These are phyloP conservation scores for Drosophila gunungcola DNA, from an alignment of 1,140 invertebrate genomes.

Conservation along the genomic window DNA sequence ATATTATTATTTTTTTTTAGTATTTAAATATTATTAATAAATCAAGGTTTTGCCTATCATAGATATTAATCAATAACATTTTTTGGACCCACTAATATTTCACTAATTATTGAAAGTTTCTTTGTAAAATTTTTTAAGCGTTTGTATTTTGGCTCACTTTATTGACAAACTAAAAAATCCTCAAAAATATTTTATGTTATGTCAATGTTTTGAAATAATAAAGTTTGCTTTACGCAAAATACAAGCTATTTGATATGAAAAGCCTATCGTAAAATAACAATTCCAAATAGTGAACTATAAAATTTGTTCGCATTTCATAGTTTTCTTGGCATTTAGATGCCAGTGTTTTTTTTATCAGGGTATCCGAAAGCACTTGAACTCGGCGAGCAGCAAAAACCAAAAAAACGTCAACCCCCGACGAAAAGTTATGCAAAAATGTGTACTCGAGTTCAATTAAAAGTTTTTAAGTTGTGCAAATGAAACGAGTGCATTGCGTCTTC, in stretches of 20 bases:
- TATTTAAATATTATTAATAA: too few relatives aligned
- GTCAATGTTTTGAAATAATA: neutral
- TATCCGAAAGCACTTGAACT: slow-evolving; percentile 16
- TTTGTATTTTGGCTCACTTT: too few relatives aligned
- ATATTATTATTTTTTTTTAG: neutral
- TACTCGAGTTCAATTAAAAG: slow-evolving; percentile 66
- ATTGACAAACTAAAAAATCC: neutral
- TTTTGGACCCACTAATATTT: too few relatives aligned
- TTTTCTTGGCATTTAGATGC: neutral
- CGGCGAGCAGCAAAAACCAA: neutral
- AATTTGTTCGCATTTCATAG: neutral
- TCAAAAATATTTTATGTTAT: neutral
- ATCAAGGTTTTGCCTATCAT: too few relatives aligned
- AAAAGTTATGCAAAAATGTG: slow-evolving; percentile 68
- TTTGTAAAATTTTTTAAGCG: too few relatives aligned
- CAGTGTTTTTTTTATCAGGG: slow-evolving; percentile 2
- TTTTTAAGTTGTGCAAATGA: slow-evolving; percentile 67
- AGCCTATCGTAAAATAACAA: neutral
- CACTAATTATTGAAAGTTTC: too few relatives aligned
- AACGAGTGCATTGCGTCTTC: slow-evolving; percentile 56
- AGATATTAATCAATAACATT: too few relatives aligned
- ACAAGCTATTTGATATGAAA: neutral
- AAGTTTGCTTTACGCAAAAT: neutral
- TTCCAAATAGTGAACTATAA: neutral
- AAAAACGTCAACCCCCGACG: slow-evolving; percentile 33